Percentiles rank a stretch among this genome's conserved stretches.
Evolutionary conservation across 2,888 invertebrate species (phyloP).

Genomic region (Fissipunctia ypsillon): DNA sequence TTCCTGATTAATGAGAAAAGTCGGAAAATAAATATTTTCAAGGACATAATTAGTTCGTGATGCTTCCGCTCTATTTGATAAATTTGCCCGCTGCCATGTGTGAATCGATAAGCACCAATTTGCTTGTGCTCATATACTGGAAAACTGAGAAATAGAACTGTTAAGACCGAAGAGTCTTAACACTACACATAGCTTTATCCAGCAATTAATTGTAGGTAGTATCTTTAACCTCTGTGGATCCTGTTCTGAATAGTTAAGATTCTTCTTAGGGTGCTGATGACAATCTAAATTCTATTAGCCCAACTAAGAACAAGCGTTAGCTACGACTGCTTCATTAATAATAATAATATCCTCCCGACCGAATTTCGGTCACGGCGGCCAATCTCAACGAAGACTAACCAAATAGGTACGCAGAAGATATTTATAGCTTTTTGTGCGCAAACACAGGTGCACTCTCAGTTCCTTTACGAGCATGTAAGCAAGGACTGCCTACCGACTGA

Average conservation of each 20-base stretch:
- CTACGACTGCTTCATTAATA: neutral
- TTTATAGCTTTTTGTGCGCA: neutral
- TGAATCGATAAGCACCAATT: conserved; percentile 8
- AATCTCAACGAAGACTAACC: too few species aligned
- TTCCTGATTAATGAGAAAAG: too few species aligned
- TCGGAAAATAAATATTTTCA: too few species aligned
- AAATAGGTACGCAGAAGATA: neutral
- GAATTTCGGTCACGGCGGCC: too few species aligned
- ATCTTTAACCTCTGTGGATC: neutral
- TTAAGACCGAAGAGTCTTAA: neutral
- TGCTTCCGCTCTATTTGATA: conserved; percentile 8
- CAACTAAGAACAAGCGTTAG: too few species aligned
- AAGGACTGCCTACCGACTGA: too few species aligned
- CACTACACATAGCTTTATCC: neutral
- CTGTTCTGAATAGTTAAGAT: neutral
- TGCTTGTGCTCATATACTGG: conserved; percentile 12
- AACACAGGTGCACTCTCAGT: neutral
- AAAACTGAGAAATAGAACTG: neutral
- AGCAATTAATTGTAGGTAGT: too few species aligned
- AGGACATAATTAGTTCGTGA: too few species aligned
- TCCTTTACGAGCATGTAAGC: too few species aligned
- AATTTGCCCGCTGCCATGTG: neutral
- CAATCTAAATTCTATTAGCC: neutral
- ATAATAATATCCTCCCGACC: neutral
- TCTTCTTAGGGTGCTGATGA: neutral